These are phyloP conservation scores for Echeneis naucrates DNA, from an alignment of 2,797 vertebrate species.

Conservation along the genomic window DNA sequence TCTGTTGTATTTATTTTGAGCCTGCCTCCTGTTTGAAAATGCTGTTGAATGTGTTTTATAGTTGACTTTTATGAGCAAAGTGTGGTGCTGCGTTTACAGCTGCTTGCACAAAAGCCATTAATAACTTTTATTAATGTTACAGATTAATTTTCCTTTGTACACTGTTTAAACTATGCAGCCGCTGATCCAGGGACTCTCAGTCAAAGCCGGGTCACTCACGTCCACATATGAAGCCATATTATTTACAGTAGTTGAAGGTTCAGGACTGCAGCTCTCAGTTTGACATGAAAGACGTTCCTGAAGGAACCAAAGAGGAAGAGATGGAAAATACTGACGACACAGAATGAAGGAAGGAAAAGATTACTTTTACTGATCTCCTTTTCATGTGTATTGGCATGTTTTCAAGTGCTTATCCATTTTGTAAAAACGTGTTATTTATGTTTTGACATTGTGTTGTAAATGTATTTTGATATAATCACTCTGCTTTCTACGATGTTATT, in stretches of 20 bases:
- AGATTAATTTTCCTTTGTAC: constrained; percentile 33
- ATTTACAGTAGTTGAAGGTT: constrained; percentile 44
- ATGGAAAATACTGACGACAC: constrained; percentile 38
- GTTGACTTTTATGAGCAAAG: constrained; percentile 13
- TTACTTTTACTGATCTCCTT: constrained; percentile 50
- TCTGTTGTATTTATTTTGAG: constrained; percentile 58
- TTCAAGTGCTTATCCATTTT: constrained; percentile 52
- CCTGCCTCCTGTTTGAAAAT: constrained; percentile 37
- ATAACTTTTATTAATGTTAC: constrained; percentile 38
- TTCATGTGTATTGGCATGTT: constrained; percentile 39
- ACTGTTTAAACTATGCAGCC: constrained; percentile 61
- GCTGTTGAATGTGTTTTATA: constrained; percentile 58
- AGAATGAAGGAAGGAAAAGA: constrained; percentile 42
- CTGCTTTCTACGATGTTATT: constrained; percentile 50
- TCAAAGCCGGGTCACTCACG: constrained; percentile 25
- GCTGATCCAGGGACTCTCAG: constrained; percentile 42
- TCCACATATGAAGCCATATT: constrained; percentile 68
- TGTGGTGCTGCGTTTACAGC: constrained; percentile 37
- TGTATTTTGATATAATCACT: constrained; percentile 70
- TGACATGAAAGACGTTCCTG: constrained; percentile 33
- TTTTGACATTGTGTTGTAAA: constrained; percentile 54
- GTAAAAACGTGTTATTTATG: constrained; percentile 74
- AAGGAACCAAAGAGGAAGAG: constrained; percentile 60
- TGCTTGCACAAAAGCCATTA: constrained; percentile 54
- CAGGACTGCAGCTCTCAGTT: constrained; percentile 21